Evolutionary conservation across 2,888 invertebrate genomes (phyloP), one percentile per base, ranked within the genome.

Genomic region (Hecatera dysodea): DNA sequence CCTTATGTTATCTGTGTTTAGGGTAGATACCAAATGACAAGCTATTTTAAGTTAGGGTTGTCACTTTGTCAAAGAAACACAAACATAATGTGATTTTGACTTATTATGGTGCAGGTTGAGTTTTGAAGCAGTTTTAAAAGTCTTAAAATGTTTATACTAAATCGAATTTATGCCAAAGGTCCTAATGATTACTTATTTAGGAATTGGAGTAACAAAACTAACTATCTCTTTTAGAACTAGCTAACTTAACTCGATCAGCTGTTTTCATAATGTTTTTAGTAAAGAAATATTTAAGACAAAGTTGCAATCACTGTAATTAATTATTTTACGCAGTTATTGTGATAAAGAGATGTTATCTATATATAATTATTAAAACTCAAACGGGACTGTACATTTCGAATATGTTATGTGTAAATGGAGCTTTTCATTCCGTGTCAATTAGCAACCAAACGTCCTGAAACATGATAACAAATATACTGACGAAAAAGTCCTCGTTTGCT

Each of bases 261-360:
- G 52, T 52, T 75, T 50, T 56, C 76, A 55, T 75, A 60, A 56
- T 52, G 6, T 59, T 46, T 62, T 19, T 63, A 42, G 4, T 55
- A 42, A 19, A 48, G 17, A 59, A 15, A 53, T 55, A 61, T 60
- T 56, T 39, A 42, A 33, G 84, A 75, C 82, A 81, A 83, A 75
- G 82, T 81, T 78, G 27, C 71, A 77, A 79, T 82, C 74, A 70
- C 75, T 65, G 64, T 86, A 83, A 71, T 66, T 88, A 87, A 80
- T 83, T 67, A 80, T 72, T 67, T 75, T 82, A 81, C 84, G 90
- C 89, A 89, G 88, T 89, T 86, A 81, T 82, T 90, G 90, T 91
- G 91, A 90, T 91, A 90, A 83, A 71, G 57, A 80, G 46, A 80
- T 79, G 83, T 79, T 83, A 78, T 80, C 72, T 78, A 39, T 53